A percentile compares a stretch with the other conserved stretches of the same genome.
Evolutionary conservation across 2,113 vertebrate species (phyloP).

Genomic region (Lethenteron camtschaticum): DNA sequence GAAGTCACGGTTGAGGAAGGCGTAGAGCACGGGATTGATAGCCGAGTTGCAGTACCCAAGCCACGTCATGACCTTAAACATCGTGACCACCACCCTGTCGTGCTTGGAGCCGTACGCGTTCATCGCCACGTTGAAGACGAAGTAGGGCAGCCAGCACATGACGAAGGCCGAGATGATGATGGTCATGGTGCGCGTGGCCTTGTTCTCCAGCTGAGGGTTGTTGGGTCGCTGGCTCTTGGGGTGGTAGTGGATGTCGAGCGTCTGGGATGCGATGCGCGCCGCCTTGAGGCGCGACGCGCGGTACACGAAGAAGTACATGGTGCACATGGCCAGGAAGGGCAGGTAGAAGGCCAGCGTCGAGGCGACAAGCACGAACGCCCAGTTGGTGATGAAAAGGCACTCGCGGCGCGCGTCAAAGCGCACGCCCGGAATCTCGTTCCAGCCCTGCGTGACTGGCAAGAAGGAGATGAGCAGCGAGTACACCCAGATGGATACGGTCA

Average conservation of each 20-base stretch:
- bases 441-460: constrained; percentile 7
- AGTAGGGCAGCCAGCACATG: constrained; percentile 8
- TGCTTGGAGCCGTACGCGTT: constrained; percentile 27
- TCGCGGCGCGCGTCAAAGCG: constrained; percentile 8
- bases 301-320: constrained; percentile 9
- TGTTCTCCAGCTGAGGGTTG: constrained; percentile 12
- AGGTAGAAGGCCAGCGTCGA: constrained; percentile 6
- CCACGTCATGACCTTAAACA: constrained; percentile 25
- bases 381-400: constrained; percentile 5
- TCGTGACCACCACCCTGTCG: constrained; percentile 15
- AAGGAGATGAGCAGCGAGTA: constrained; percentile 7
- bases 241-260: constrained; percentile 17
- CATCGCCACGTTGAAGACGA: constrained; percentile 13
- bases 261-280: constrained; percentile 5
- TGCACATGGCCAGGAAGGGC: constrained; percentile 8
- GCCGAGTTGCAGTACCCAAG: constrained; percentile 6
- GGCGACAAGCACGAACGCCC: constrained; percentile 2
- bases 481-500: constrained; percentile 6
- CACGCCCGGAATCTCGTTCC: constrained; percentile 19
- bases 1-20: constrained; percentile 7
- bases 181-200: constrained; percentile 7
- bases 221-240: constrained; percentile 16
- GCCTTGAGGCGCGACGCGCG: constrained; percentile 6
- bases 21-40: constrained; percentile 6
- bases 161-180: constrained; percentile 8